Base-by-base conservation (phyloP, 2,888 invertebrate genomes). In the Heliconius ismenius region DNA sequence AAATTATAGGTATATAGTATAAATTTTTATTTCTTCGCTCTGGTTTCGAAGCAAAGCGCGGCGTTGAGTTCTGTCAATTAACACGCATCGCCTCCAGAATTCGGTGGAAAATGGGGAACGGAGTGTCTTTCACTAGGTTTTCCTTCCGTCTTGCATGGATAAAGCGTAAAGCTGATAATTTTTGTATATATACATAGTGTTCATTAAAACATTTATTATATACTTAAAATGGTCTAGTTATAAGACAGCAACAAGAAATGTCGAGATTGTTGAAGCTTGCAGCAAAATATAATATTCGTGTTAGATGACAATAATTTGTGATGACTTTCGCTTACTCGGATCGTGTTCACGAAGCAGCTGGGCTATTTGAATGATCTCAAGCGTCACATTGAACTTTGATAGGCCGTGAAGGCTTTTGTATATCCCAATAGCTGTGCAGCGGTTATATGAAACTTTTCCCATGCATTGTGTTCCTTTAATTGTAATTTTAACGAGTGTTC, bases 351-450 rank as follows among this genome's bases (percentile, higher is more conserved):
- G 82, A 81, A 87, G 87, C 86, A 86, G 85, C 83, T 84, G 77
- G 81, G 32, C 81, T 84, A 85, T 86, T 85, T 82, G 82, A 85
- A 85, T 84, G 82, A 83, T 84, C 80, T 83, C 79, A 77, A 83
- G 79, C 81, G 79, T 78, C 73, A 78, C 76, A 77, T 78, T 79
- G 68, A 80, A 79, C 79, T 79, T 76, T 78, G 78, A 79, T 75
- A 79, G 74, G 60, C 75, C 62, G 76, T 76, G 64, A 75, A 74
- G 75, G 70, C 75, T 79, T 77, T 76, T 77, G 78, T 75, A 54
- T 74, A 75, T 24, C 64, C 70, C 65, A 67, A 74, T 73, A 69
- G 54, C 72, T 67, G 69, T 73, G 36, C 24, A 64, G 67, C 24
- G 54, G 63, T 62, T 63, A 74, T 74, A 69, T 72, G 49, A 75